phyloP scores from a whole-genome alignment of 1,140 invertebrate species.

The Zeugodacus cucurbitae region DNA sequence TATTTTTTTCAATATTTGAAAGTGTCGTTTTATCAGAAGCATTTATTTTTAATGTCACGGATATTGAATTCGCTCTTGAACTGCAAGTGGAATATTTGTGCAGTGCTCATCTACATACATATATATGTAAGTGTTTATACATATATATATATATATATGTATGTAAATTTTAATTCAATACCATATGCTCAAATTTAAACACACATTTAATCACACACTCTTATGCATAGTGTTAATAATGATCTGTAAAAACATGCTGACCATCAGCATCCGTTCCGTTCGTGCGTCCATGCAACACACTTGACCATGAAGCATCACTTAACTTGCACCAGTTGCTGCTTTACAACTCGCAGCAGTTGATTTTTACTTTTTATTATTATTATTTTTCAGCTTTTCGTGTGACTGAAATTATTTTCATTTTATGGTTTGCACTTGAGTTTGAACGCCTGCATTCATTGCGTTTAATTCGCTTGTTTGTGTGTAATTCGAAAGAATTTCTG shows the following conservation, averaged over 20 bases:
- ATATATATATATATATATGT: background rate
- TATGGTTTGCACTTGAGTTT: background rate
- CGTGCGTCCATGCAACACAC: slow-evolving; percentile 16
- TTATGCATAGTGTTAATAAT: background rate
- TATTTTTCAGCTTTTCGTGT: no score
- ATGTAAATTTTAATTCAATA: background rate
- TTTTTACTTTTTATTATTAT: background rate
- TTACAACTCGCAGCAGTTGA: background rate
- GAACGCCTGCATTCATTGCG: background rate
- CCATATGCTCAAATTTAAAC: background rate
- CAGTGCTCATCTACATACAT: background rate
- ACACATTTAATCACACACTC: background rate
- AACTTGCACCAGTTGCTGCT: slow-evolving; percentile 25
- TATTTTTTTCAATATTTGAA: no score
- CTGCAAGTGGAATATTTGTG: background rate
- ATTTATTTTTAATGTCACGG: background rate
- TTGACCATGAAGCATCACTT: slow-evolving; percentile 32
- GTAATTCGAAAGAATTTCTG: background rate
- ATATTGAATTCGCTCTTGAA: background rate
- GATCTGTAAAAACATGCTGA: background rate
- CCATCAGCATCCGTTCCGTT: slow-evolving; percentile 28
- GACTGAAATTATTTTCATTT: background rate
- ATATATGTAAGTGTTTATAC: background rate
- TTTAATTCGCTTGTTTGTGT: background rate
- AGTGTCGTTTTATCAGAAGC: no score